phyloP scores from a whole-genome alignment of 2,113 vertebrate genomes.

The Cheirogaleus medius region DNA sequence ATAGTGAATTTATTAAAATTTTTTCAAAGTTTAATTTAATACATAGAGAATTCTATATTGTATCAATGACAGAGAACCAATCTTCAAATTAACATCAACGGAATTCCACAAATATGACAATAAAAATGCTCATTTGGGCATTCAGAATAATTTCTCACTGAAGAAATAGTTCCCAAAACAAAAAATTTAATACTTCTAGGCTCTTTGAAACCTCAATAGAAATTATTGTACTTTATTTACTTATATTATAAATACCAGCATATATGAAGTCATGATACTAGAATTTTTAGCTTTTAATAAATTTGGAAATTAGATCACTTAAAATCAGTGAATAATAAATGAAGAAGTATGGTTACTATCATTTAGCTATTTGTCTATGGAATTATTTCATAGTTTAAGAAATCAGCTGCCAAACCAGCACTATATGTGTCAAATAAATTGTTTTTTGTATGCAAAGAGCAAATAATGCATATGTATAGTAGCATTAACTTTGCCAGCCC shows the following conservation, averaged over 20 bases:
- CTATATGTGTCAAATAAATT: slow-evolving; percentile 32
- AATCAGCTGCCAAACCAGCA: slow-evolving; percentile 53
- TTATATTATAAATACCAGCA: not conserved
- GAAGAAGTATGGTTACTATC: not conserved
- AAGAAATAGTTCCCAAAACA: not conserved
- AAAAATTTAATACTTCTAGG: not conserved
- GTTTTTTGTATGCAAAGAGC: not conserved
- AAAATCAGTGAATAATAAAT: not conserved
- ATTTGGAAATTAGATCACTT: not conserved
- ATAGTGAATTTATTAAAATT: not conserved
- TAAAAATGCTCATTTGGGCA: not conserved
- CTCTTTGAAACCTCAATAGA: not conserved
- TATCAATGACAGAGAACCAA: not conserved
- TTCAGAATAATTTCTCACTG: not conserved
- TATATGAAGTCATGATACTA: not conserved
- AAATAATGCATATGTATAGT: slow-evolving; percentile 50
- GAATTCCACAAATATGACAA: not conserved
- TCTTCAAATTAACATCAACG: not conserved
- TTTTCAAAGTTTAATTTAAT: not conserved
- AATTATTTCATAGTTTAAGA: slow-evolving; percentile 55
- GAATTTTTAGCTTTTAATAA: not conserved
- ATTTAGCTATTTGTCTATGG: not conserved
- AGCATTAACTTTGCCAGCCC: not conserved
- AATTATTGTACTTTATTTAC: not conserved
- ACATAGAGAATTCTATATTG: not conserved